phyloP scores from a whole-genome alignment of 2,797 vertebrate genomes.

The Enteromius treurensis region DNA sequence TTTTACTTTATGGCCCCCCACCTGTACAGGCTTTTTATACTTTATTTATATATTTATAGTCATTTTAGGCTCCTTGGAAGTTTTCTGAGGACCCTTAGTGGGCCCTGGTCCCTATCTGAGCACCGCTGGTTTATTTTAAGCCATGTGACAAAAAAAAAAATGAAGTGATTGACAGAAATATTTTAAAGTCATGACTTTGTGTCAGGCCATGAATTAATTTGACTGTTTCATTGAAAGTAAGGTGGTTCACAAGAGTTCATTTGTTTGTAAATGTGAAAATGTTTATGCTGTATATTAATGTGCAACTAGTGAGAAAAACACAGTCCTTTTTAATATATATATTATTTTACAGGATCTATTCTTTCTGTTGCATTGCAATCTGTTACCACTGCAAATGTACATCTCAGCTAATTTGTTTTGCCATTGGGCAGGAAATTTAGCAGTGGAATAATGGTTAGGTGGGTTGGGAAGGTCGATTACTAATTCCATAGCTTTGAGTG shows the following conservation, averaged over 20 bases:
- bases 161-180: neutral
- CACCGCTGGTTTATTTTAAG: neutral
- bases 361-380: neutral
- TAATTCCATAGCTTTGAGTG: conserved; percentile 21
- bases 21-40: neutral
- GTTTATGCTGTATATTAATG: neutral
- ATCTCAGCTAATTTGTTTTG: conserved; percentile 11
- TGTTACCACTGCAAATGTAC: neutral
- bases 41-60: too few relatives aligned
- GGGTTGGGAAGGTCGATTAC: neutral
- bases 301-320: neutral
- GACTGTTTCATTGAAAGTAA: neutral
- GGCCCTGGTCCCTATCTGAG: neutral
- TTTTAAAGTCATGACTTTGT: neutral
- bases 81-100: neutral
- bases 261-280: neutral
- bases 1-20: neutral
- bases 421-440: neutral
- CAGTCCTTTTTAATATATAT: neutral
- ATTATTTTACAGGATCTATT: neutral
- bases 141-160: neutral
- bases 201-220: neutral
- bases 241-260: neutral
- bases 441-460: conserved; percentile 23
- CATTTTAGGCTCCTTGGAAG: neutral